Evolutionary conservation across 1,140 invertebrate genomes (phyloP).

Genomic region (Euschistus heros): DNA sequence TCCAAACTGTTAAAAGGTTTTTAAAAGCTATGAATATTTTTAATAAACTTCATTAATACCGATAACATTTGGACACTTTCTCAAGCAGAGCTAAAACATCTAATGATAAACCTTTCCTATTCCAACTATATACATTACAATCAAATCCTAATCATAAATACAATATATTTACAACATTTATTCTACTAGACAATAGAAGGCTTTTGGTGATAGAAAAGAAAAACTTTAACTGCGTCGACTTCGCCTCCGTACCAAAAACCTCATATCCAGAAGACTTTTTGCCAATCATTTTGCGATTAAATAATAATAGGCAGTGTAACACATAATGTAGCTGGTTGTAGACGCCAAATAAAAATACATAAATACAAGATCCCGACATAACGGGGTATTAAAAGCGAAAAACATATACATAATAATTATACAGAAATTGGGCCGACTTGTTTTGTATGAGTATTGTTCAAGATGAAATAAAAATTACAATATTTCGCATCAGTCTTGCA

Average conservation of each 20-base stretch:
- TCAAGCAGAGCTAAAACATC: background rate
- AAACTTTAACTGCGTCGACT: background rate
- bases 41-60: background rate
- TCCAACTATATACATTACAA: slow-evolving; percentile 15
- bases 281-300: background rate
- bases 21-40: background rate
- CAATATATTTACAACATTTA: slow-evolving; percentile 8
- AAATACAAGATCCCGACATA: background rate
- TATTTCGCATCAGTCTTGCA: background rate
- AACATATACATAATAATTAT: background rate
- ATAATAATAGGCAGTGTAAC: slow-evolving; percentile 19
- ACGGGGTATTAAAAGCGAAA: background rate
- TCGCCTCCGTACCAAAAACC: background rate
- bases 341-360: slow-evolving; percentile 14
- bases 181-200: background rate
- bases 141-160: slow-evolving; percentile 15
- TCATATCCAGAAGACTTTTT: background rate
- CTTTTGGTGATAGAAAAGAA: slow-evolving; percentile 9
- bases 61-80: slow-evolving; percentile 3
- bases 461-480: background rate
- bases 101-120: slow-evolving; percentile 7
- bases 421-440: background rate
- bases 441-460: background rate
- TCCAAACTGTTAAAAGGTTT: background rate
- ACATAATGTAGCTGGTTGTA: slow-evolving; percentile 20